phyloP scores from a whole-genome alignment of 2,797 vertebrate genomes.

The Lagodon rhomboides region DNA sequence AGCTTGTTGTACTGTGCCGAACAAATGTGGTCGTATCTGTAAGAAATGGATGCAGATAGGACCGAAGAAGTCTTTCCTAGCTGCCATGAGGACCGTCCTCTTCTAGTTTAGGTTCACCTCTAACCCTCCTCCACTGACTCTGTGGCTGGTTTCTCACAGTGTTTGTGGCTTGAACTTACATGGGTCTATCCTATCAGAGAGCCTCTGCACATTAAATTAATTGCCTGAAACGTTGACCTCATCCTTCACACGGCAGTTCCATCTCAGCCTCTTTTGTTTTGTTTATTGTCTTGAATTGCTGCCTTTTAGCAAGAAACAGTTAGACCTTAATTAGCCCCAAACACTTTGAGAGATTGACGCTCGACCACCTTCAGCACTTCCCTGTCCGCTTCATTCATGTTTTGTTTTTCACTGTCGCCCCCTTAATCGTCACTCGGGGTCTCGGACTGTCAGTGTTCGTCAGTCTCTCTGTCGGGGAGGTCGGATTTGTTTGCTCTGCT shows the following conservation, averaged over 20 bases:
- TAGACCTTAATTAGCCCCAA: conserved; percentile 20
- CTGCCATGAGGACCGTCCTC: conserved; percentile 27
- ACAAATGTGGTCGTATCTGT: conserved; percentile 50
- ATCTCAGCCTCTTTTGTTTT: conserved; percentile 12
- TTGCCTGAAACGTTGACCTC: conserved; percentile 39
- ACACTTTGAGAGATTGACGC: conserved; percentile 42
- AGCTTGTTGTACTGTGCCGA: conserved; percentile 47
- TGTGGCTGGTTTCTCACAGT: conserved; percentile 28
- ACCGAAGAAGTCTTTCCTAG: conserved; percentile 9
- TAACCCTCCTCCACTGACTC: conserved; percentile 3
- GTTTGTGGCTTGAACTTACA: conserved; percentile 19
- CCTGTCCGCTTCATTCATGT: conserved; percentile 25
- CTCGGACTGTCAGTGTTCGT: conserved; percentile 42
- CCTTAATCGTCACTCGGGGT: conserved; percentile 2
- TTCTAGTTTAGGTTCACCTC: conserved; percentile 28
- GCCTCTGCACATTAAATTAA: conserved; percentile 21
- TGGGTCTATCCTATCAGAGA: not conserved
- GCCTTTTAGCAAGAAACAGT: conserved; percentile 44
- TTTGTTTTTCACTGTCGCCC: not conserved
- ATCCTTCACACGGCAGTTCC: conserved; percentile 31
- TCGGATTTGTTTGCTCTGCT: conserved; percentile 20
- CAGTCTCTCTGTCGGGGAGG: conserved; percentile 28
- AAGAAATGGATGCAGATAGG: conserved; percentile 16
- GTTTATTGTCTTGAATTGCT: conserved; percentile 4
- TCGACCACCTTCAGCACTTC: conserved; percentile 32